Conservation (phyloP, 2,113 vertebrate species). For the Toxostoma redivivum region DNA sequence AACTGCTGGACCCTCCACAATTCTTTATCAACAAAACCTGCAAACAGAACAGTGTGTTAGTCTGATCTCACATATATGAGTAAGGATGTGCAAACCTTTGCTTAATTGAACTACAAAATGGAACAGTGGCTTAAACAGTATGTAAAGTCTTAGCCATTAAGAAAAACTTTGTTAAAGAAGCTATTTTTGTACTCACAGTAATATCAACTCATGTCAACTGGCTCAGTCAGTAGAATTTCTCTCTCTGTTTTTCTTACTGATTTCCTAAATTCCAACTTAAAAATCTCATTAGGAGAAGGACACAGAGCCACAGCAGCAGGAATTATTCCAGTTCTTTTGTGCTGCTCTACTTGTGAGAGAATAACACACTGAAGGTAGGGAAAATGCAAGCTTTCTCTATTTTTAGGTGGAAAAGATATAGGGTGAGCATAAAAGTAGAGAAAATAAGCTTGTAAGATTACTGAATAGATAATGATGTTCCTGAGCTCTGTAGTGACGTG, state of each 20-base stretch:
- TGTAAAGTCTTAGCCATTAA: neutral
- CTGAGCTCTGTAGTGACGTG: neutral
- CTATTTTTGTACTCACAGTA: neutral
- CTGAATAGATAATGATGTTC: neutral
- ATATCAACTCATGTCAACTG: neutral
- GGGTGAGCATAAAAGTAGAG: neutral
- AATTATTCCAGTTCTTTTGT: neutral
- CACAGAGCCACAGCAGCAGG: neutral
- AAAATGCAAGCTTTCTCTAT: neutral
- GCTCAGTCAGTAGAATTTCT: neutral
- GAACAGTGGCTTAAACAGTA: neutral
- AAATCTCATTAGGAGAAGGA: neutral
- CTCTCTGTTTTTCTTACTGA: neutral
- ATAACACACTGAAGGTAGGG: neutral
- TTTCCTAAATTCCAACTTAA: neutral
- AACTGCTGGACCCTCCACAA: neutral
- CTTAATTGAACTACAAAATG: neutral
- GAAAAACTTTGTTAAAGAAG: neutral
- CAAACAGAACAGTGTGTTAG: neutral
- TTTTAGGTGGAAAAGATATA: neutral
- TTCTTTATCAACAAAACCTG: neutral
- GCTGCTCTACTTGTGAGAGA: neutral
- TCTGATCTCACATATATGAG: neutral
- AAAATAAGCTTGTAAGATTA: neutral
- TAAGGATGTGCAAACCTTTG: neutral